Evolutionary conservation across 2,113 vertebrate genomes (phyloP).

Genomic region (Anoura caudifer): DNA sequence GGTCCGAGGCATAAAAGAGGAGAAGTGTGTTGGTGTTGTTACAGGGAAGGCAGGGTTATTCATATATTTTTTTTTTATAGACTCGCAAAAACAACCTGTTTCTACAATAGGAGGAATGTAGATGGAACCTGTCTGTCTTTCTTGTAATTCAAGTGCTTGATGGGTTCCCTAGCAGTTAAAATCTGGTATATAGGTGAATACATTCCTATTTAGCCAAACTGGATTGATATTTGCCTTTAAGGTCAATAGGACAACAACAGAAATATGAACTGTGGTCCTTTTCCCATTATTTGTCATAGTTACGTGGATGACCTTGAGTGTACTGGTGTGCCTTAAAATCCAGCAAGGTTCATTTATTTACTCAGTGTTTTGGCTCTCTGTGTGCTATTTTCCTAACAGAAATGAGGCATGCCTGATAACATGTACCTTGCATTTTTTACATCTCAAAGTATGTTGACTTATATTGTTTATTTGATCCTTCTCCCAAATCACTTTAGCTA

Average conservation of each 20-base stretch:
- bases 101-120: not conserved
- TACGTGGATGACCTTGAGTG: slow-evolving; percentile 14
- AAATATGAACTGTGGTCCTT: slow-evolving; percentile 33
- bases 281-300: slow-evolving; percentile 24
- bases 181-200: slow-evolving; percentile 15
- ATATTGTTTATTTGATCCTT: slow-evolving; percentile 30
- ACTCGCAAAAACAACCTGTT: slow-evolving; percentile 4
- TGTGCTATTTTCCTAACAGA: slow-evolving; percentile 9
- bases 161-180: slow-evolving; percentile 4
- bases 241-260: not conserved
- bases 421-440: slow-evolving; percentile 30
- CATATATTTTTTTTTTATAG: not conserved
- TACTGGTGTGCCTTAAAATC: not conserved
- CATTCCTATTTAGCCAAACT: not conserved
- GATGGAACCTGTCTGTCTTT: slow-evolving; percentile 32
- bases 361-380: not conserved
- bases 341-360: slow-evolving; percentile 18
- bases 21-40: not conserved
- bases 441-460: slow-evolving; percentile 22
- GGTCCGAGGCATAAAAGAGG: not conserved
- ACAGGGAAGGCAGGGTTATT: not conserved
- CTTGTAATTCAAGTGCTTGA: slow-evolving; percentile 30
- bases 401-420: not conserved
- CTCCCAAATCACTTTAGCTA: not conserved
- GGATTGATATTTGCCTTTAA: slow-evolving; percentile 34